A percentile compares a stretch with the other conserved stretches of the same genome.
Conservation (phyloP, 1,140 invertebrate species). For the Calosoma granatense region DNA sequence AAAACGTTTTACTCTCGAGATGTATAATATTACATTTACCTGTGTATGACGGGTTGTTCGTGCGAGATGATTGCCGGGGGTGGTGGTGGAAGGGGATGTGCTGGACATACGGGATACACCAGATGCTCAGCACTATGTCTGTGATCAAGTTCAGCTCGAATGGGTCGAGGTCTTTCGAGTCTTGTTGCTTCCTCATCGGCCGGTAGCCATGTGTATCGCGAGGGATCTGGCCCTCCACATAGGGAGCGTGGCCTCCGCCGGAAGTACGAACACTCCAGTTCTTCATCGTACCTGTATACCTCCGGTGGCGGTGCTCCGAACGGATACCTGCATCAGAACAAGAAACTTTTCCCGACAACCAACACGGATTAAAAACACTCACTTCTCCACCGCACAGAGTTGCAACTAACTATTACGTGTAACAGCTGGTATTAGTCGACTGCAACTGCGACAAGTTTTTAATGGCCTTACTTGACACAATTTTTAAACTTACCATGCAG, state of each 20-base stretch:
- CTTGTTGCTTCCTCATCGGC: conserved; percentile 61
- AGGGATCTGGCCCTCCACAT: conserved; percentile 56
- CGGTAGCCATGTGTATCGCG: conserved; percentile 62
- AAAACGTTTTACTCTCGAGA: no score
- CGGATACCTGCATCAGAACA: conserved; percentile 36
- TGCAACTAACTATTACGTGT: no score
- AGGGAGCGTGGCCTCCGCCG: conserved; percentile 57
- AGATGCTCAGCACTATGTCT: conserved; percentile 33
- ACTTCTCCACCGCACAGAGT: no score
- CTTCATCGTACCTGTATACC: conserved; percentile 49
- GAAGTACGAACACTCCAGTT: conserved; percentile 66
- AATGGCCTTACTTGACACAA: no score
- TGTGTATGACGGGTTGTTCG: conserved; percentile 19
- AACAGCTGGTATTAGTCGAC: no score
- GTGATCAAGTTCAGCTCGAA: conserved; percentile 26
- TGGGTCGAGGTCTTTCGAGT: conserved; percentile 54
- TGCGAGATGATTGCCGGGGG: conserved; percentile 38
- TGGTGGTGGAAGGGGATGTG: conserved; percentile 44
- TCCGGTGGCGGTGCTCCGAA: conserved; percentile 41
- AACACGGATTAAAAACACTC: background rate
- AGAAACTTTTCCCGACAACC: background rate
- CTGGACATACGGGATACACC: conserved; percentile 33
- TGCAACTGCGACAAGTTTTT: no score
- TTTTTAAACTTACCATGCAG: no score
- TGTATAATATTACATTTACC: no score